Base-by-base conservation (phyloP, 1,140 invertebrate genomes). In the Eumaeus atala region DNA sequence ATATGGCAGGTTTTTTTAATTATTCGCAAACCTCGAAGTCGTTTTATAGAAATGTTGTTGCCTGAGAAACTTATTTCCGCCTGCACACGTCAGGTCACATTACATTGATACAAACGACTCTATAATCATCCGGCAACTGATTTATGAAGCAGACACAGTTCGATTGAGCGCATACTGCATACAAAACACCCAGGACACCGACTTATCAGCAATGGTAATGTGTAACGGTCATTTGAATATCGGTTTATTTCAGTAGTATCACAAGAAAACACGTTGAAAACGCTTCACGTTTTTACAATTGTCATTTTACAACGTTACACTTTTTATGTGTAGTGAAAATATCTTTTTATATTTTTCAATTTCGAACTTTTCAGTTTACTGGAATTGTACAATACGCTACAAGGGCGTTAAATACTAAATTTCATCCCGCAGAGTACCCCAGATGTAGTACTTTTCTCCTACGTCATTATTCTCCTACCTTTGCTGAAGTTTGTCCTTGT, bases 131-230 rank as follows among this genome's bases (percentile, higher is more conserved):
- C 52, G 40, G 47, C 54, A 51, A 57, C 54, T 65, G 62, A 65
- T 65, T 65, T 65, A 66, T 64, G 61, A 59, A 52, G 44, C 49
- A 53, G 40, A 36, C 58, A 58, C 59, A 49, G 52, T 37, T 36
- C 56, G 52, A 60, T 56, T 63, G 59, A 52, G 50, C 55, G 47
- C 38, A 37, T 50, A 44, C 51, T 64, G 62, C 58, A 64, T 61
- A 52, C 48, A 48, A 58, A 61, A 53, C 51, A 42, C 33, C 34
- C 48, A 28, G 48, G 51, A 38, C 54, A n/a, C n/a, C n/a, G 36
- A 35, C 34, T 17, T 37, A 16, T 37, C 8, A 35, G 11, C 17
- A 7, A 51, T 17, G 11, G 8, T 10, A 11, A 12, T 33, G 14
- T 35, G 8, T 16, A 38, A 18, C 42, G 16, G 9, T 9, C n/a